A percentile compares a stretch with the other conserved stretches of the same genome.
These are phyloP conservation scores for Pao palembangensis DNA, from an alignment of 2,113 vertebrate species.

Conservation along the genomic window DNA sequence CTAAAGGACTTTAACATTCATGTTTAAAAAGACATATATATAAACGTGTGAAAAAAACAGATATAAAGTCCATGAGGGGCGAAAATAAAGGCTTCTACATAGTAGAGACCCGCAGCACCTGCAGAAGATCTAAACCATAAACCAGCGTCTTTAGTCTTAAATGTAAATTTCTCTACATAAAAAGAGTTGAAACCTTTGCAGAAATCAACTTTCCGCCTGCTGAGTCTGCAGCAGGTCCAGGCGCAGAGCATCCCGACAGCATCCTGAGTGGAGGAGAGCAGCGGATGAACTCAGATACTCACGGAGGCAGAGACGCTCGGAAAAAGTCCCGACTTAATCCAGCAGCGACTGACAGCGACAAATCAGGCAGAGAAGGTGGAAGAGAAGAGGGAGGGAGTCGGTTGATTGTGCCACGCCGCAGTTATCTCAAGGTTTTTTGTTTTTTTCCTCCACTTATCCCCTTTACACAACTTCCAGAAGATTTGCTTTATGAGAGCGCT, in stretches of 20 bases:
- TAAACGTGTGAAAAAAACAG: too few species aligned
- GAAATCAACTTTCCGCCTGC: slow-evolving; percentile 42
- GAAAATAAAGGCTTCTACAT: too few species aligned
- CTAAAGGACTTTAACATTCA: too few species aligned
- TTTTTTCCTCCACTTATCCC: slow-evolving; percentile 47
- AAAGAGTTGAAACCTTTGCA: slow-evolving; percentile 17
- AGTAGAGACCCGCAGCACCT: not conserved
- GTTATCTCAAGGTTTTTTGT: slow-evolving; percentile 54
- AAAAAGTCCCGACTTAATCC: slow-evolving; percentile 51
- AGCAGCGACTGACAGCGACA: slow-evolving; percentile 34
- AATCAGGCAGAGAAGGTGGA: not conserved
- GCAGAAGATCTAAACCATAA: not conserved
- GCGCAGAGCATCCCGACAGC: slow-evolving; percentile 17
- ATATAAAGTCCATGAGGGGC: too few species aligned
- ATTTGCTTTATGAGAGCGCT: slow-evolving; percentile 75
- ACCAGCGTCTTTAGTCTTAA: not conserved
- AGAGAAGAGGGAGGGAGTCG: slow-evolving; percentile 4
- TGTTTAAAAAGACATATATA: too few species aligned
- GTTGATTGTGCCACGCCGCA: slow-evolving; percentile 29
- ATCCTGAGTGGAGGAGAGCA: slow-evolving; percentile 9
- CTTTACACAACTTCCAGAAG: slow-evolving; percentile 74
- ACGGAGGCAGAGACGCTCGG: slow-evolving; percentile 51
- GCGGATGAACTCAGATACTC: slow-evolving; percentile 54
- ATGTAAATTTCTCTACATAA: slow-evolving; percentile 8
- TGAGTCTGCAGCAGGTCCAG: slow-evolving; percentile 26